phyloP scores from a whole-genome alignment of 2,888 invertebrate species.

The Palloptera scutellata region DNA sequence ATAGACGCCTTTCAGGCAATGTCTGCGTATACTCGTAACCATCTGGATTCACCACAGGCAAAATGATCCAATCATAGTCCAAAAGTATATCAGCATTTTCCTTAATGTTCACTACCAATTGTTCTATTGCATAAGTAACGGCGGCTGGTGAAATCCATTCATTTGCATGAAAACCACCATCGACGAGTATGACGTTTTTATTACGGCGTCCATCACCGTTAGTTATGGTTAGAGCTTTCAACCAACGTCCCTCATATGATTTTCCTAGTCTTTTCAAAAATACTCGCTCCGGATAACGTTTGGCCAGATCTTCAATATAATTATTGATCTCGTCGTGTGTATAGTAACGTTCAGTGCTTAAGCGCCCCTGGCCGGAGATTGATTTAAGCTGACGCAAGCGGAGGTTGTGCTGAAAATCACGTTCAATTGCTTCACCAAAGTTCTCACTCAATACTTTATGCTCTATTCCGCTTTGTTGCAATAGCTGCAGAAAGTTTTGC shows the following conservation, averaged over 20 bases:
- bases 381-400: constrained; percentile 40
- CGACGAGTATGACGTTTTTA: constrained; percentile 67
- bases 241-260: constrained; percentile 68
- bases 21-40: constrained; percentile 72
- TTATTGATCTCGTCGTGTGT: constrained; percentile 64
- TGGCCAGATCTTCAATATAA: constrained; percentile 65
- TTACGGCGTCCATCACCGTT: constrained; percentile 63
- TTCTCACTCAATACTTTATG: constrained; percentile 44
- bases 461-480: constrained; percentile 35
- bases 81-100: constrained; percentile 65
- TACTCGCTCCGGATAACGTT: constrained; percentile 66
- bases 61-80: constrained; percentile 71
- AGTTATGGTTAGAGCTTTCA: constrained; percentile 72
- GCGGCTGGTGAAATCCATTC: constrained; percentile 75
- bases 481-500: constrained; percentile 31
- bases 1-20: constrained; percentile 61
- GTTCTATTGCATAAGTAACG: constrained; percentile 68
- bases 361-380: constrained; percentile 48
- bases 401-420: constrained; percentile 44
- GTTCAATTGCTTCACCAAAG: constrained; percentile 45
- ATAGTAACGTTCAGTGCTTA: constrained; percentile 53
- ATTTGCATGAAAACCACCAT: constrained; percentile 71
- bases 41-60: constrained; percentile 76
- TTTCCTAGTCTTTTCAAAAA: constrained; percentile 68
- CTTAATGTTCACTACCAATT: constrained; percentile 66